Evolutionary conservation across 2,113 vertebrate genomes (phyloP).

Genomic region (Silurus asotus): DNA sequence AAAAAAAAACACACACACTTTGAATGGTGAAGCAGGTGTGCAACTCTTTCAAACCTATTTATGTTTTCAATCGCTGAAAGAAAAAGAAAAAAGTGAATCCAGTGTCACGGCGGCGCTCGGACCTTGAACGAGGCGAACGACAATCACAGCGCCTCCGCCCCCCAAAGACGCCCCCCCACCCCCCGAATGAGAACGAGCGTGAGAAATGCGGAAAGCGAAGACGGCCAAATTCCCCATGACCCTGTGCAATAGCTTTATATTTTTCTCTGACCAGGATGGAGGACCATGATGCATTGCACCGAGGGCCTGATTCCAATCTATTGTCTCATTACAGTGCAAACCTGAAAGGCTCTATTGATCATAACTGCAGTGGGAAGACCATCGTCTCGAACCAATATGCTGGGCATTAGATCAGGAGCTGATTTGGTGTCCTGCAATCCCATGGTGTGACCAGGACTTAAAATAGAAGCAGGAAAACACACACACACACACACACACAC

Average conservation of each 20-base stretch:
- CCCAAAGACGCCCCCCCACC: no score
- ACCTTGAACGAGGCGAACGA: neutral
- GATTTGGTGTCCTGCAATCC: slow-evolving; percentile 41
- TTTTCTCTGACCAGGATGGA: slow-evolving; percentile 61
- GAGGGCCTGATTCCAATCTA: slow-evolving; percentile 60
- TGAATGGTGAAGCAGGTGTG: neutral
- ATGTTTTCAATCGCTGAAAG: neutral
- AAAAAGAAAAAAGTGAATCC: neutral
- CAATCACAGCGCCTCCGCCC: neutral
- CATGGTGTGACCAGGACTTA: neutral
- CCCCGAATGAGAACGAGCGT: neutral
- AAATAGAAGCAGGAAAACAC: slow-evolving; percentile 1
- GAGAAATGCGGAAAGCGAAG: neutral
- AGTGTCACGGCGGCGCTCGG: neutral
- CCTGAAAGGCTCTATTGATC: slow-evolving; percentile 62
- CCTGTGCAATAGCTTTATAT: slow-evolving; percentile 22
- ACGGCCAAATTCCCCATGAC: slow-evolving; percentile 3
- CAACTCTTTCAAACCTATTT: neutral
- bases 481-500: neutral
- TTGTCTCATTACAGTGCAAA: slow-evolving; percentile 65
- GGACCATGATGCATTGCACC: slow-evolving; percentile 62
- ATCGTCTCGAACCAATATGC: slow-evolving; percentile 60
- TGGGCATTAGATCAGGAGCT: slow-evolving; percentile 41
- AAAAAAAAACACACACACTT: neutral
- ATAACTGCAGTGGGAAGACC: slow-evolving; percentile 68